Percentiles rank a stretch among this genome's conserved stretches.
Conservation (phyloP, 2,113 vertebrate species). For the Brachionichthys hirsutus region DNA sequence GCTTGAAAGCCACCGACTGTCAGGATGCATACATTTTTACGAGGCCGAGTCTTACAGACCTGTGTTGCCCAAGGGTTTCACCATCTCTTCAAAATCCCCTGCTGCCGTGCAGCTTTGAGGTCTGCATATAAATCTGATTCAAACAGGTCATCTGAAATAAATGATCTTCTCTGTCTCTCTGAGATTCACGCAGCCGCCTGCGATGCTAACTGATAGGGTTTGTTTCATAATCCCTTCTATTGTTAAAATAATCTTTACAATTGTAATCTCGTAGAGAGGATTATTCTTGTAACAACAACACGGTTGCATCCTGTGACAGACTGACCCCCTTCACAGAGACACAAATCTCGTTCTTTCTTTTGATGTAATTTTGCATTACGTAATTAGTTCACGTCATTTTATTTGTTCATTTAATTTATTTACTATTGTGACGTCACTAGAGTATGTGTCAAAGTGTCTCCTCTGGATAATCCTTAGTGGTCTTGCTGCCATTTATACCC, state of each 20-base stretch:
- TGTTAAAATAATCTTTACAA: constrained; percentile 49
- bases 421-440: no score
- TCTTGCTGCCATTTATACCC: not conserved
- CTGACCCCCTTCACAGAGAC: not conserved
- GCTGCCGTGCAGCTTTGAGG: constrained; percentile 9
- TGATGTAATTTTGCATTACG: constrained; percentile 13
- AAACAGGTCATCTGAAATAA: constrained; percentile 69
- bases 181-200: constrained; percentile 42
- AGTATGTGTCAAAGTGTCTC: no score
- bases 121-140: constrained; percentile 50
- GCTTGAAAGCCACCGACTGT: not conserved
- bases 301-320: not conserved
- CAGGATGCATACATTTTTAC: constrained; percentile 11
- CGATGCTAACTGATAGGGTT: constrained; percentile 43
- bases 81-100: constrained; percentile 15
- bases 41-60: constrained; percentile 44
- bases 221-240: constrained; percentile 60
- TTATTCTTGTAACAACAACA: constrained; percentile 41
- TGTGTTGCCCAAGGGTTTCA: constrained; percentile 35
- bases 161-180: constrained; percentile 45
- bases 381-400: not conserved
- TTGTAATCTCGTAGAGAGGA: constrained; percentile 57
- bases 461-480: not conserved
- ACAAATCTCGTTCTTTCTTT: constrained; percentile 9
- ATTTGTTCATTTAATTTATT: constrained; percentile 1